Percentiles rank a stretch among this genome's conserved stretches.
Evolutionary conservation across 2,113 vertebrate genomes (phyloP).

Genomic region (Atherinomorus stipes): DNA sequence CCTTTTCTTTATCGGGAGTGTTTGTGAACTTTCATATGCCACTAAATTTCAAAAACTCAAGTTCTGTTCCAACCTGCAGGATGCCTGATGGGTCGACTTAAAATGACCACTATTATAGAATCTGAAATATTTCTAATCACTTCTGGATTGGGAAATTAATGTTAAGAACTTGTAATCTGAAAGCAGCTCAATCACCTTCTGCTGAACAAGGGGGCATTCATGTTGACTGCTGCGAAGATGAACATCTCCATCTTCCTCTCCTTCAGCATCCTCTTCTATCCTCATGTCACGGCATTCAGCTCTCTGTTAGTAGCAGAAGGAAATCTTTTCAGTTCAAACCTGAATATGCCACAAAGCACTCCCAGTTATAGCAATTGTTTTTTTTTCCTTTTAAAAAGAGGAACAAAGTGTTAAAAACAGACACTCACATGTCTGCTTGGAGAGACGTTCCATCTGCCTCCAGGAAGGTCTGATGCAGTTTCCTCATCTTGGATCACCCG

Average conservation of each 20-base stretch:
- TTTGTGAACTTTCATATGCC: too few relatives aligned
- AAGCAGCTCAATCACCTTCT: conserved; percentile 51
- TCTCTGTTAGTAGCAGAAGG: conserved; percentile 44
- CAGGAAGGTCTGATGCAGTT: conserved; percentile 63
- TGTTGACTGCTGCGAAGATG: conserved; percentile 67
- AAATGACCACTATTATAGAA: too few relatives aligned
- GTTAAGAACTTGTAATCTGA: too few relatives aligned
- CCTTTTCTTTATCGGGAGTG: too few relatives aligned
- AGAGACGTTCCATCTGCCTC: conserved; percentile 58
- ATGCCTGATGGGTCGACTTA: background rate
- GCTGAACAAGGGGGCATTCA: conserved; percentile 77
- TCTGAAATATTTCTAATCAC: too few relatives aligned
- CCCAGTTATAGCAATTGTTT: background rate
- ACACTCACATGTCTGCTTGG: conserved; percentile 72
- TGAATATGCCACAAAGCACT: background rate
- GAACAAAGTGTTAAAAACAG: conserved; percentile 43
- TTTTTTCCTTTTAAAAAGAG: conserved; percentile 38
- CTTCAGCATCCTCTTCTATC: conserved; percentile 24
- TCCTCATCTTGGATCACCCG: conserved; percentile 70
- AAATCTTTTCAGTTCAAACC: conserved; percentile 9
- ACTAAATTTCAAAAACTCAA: background rate
- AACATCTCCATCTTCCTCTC: conserved; percentile 20
- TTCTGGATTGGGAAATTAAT: too few relatives aligned
- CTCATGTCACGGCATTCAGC: conserved; percentile 8
- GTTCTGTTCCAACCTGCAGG: background rate